A percentile compares a stretch with the other conserved stretches of the same genome.
Evolutionary conservation across 1,140 invertebrate species (phyloP).

Genomic region (Amphibalanus amphitrite): DNA sequence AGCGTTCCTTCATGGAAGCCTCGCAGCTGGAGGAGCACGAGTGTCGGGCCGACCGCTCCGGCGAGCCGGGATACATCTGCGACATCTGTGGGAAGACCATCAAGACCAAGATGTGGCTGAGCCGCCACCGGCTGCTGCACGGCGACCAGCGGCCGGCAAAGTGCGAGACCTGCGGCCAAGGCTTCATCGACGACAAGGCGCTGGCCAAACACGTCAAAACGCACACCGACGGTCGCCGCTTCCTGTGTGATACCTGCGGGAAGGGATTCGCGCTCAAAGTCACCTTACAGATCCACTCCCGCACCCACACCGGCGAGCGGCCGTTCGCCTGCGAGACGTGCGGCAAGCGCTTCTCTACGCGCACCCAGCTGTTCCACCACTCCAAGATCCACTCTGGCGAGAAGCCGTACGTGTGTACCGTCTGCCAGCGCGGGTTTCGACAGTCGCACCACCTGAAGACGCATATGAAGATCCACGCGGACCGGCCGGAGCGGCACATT

Average conservation of each 20-base stretch:
- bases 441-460: slow-evolving; percentile 53
- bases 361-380: slow-evolving; percentile 83
- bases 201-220: neutral
- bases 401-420: slow-evolving; percentile 64
- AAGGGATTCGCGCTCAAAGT: neutral
- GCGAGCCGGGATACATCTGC: neutral
- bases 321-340: slow-evolving; percentile 85
- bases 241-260: neutral
- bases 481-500: neutral
- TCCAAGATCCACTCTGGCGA: slow-evolving; percentile 72
- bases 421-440: slow-evolving; percentile 54
- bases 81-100: neutral
- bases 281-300: slow-evolving; percentile 41
- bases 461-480: neutral
- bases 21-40: neutral
- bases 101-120: neutral
- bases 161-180: neutral
- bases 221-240: neutral
- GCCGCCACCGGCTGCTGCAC: neutral
- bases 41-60: neutral
- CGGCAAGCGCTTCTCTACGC: slow-evolving; percentile 74
- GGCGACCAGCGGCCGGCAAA: neutral
- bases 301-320: slow-evolving; percentile 88
- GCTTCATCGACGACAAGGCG: neutral
- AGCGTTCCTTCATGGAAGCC: neutral